Percentiles rank a stretch among this genome's conserved stretches.
phyloP scores from a whole-genome alignment of 2,797 vertebrate genomes.

The Eremophila alpestris region DNA sequence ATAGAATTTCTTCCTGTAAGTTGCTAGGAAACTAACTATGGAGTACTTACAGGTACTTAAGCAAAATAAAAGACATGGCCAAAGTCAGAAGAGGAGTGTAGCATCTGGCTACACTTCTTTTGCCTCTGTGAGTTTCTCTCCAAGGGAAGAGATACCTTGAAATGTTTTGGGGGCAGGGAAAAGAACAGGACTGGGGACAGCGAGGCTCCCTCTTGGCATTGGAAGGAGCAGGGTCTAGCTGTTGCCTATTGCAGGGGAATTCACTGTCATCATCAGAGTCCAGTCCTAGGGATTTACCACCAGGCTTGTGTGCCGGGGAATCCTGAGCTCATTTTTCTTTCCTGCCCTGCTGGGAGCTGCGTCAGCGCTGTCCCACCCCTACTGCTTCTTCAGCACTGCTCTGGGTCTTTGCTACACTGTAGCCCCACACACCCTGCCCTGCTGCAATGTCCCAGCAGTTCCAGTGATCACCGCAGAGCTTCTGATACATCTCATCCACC shows the following conservation, averaged over 20 bases:
- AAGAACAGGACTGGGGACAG: background rate
- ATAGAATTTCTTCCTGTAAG: background rate
- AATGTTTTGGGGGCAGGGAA: background rate
- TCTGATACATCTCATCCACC: too few species aligned
- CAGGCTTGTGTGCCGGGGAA: background rate
- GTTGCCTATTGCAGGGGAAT: background rate
- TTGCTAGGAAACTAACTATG: background rate
- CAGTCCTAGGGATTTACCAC: background rate
- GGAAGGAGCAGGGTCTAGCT: background rate
- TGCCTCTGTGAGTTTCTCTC: background rate
- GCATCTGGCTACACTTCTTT: background rate
- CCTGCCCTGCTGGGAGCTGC: background rate
- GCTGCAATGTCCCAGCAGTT: fast-evolving
- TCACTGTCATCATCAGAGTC: background rate
- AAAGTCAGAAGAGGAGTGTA: background rate
- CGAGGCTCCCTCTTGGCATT: background rate
- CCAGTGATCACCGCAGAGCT: background rate
- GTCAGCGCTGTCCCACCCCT: background rate
- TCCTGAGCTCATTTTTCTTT: background rate
- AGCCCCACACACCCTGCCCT: background rate
- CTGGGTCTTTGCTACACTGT: background rate
- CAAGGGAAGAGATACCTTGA: background rate
- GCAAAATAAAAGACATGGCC: background rate
- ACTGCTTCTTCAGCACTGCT: background rate
- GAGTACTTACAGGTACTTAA: background rate